Evolutionary conservation across 1,140 invertebrate species (phyloP).

Genomic region (Cyclina sinensis): DNA sequence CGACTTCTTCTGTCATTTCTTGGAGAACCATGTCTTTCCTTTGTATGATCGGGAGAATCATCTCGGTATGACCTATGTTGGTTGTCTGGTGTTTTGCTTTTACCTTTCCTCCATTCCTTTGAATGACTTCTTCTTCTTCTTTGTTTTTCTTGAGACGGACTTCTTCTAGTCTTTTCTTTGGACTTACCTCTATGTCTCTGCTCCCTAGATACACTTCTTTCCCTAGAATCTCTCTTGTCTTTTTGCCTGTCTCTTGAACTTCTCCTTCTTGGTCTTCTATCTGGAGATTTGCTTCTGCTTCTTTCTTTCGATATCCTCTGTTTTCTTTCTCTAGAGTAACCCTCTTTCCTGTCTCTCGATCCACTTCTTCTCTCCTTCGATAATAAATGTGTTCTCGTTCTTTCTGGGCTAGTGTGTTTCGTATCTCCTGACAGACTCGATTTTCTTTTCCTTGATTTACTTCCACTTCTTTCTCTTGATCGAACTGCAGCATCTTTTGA

Average conservation of each 20-base stretch:
- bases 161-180: neutral
- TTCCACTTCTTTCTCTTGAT: slow-evolving; percentile 21
- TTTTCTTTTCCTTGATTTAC: slow-evolving; percentile 4
- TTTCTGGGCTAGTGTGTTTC: neutral
- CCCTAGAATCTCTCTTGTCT: neutral
- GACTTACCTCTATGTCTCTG: neutral
- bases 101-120: neutral
- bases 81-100: slow-evolving; percentile 12
- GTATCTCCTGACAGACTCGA: slow-evolving; percentile 11
- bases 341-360: slow-evolving; percentile 12
- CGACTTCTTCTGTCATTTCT: slow-evolving; percentile 18
- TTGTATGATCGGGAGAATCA: neutral
- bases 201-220: slow-evolving; percentile 34
- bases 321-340: slow-evolving; percentile 23
- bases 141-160: neutral
- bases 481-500: too few relatives aligned
- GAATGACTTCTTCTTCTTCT: slow-evolving; percentile 22
- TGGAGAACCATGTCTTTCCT: slow-evolving; percentile 5
- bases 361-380: neutral
- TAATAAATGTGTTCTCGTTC: neutral
- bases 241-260: slow-evolving; percentile 39
- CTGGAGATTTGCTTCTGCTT: slow-evolving; percentile 39
- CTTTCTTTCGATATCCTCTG: slow-evolving; percentile 12
- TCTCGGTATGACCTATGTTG: neutral
- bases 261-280: slow-evolving; percentile 36